phyloP scores from a whole-genome alignment of 1,140 invertebrate genomes.

The Drusus annulatus region DNA sequence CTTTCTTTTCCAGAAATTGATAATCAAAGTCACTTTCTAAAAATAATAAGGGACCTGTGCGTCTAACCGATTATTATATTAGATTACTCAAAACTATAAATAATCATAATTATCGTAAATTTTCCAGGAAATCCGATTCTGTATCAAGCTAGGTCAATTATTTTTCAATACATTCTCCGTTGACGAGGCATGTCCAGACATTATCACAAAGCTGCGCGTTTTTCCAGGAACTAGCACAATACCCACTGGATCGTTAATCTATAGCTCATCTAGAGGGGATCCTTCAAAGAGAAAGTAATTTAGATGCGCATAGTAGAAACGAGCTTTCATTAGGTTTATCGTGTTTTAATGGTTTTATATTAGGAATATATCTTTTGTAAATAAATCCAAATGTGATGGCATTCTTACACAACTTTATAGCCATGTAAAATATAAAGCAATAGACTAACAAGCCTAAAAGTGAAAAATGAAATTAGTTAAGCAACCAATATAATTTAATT shows the following conservation, averaged over 20 bases:
- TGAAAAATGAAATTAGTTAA: too few species aligned
- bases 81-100: conserved; percentile 25
- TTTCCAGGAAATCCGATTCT: conserved; percentile 24
- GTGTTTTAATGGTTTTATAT: too few species aligned
- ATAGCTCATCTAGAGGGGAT: background rate
- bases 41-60: background rate
- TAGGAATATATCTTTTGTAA: too few species aligned
- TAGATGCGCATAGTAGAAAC: background rate
- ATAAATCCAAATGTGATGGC: too few species aligned
- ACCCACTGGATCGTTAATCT: conserved; percentile 18
- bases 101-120: background rate
- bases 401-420: too few species aligned
- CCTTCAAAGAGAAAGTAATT: background rate
- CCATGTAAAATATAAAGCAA: too few species aligned
- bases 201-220: conserved; percentile 36
- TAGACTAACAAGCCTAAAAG: too few species aligned
- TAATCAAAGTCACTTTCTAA: background rate
- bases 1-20: conserved; percentile 17
- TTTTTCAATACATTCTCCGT: conserved; percentile 30
- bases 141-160: conserved; percentile 23
- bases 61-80: background rate
- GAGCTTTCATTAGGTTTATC: too few species aligned
- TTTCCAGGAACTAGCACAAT: conserved; percentile 49
- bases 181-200: conserved; percentile 29
- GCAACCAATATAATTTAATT: too few species aligned